Base-by-base conservation (phyloP, 2,888 invertebrate genomes). In the Chloroclystis v-ata region DNA sequence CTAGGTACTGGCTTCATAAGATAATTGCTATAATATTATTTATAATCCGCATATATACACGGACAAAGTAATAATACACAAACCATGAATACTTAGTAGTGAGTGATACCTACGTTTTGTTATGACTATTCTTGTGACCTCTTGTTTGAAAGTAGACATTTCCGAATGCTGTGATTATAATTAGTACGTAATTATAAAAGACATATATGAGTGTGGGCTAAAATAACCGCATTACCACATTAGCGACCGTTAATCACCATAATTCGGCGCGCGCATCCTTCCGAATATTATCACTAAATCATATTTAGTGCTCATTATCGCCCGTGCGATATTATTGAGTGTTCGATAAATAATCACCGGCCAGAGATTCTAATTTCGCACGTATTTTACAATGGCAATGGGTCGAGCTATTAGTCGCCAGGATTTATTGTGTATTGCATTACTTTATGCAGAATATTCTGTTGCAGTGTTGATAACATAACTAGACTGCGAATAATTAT, bases 211-310 rank as follows among this genome's bases (percentile, higher is more conserved):
- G 3, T 20, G 2, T 20, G 20, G 2, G 20, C 20, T 20, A 16
- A 25, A 37, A 38, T 30, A 9, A 30, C 40, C 16, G 32, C 35
- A 40, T 41, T 26, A 32, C 37, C 56, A 53, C 51, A 56, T 56
- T 53, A 56, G 49, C 45, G 50, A 35, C 43, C 54, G 53, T 59
- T 48, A 54, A 59, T 59, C 58, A 59, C 39, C 24, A 37, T 61
- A 58, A 61, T 61, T 52, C 52, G 53, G 52, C 57, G 54, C 43
- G 56, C 54, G 57, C 56, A 57, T 59, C 57, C 56, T 44, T 48
- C 53, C 54, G 61, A 63, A 57, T 61, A 63, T 61, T 56, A 63
- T 60, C 63, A 54, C 56, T 60, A 63, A 63, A 63, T 63, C 63
- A 63, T 59, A 59, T 63, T 63, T 63, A 61, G 59, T 59, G 50